phyloP scores from a whole-genome alignment of 2,888 invertebrate species.

The Folsomia candida region DNA sequence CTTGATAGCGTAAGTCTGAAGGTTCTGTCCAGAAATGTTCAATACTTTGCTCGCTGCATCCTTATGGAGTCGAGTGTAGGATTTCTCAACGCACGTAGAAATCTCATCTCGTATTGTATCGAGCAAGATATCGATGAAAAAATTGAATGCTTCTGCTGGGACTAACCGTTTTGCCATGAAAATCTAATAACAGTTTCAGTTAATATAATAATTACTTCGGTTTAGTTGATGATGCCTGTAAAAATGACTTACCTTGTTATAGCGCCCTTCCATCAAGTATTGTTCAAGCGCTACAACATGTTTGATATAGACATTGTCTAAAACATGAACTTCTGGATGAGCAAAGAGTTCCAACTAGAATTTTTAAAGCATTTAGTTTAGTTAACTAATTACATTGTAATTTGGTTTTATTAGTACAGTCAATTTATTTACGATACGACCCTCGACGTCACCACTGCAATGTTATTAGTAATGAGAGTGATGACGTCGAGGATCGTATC shows the following conservation, averaged over 20 bases:
- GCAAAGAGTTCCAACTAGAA: constrained; percentile 80
- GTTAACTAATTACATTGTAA: no score
- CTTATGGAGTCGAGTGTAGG: constrained; percentile 68
- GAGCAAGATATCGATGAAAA: constrained; percentile 93
- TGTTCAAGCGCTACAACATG: constrained; percentile 95
- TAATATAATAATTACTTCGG: neutral
- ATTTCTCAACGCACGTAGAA: constrained; percentile 93
- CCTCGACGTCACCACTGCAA: no score
- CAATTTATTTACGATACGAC: no score
- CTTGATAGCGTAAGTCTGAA: constrained; percentile 76
- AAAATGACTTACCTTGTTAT: constrained; percentile 73
- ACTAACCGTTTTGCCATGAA: constrained; percentile 92
- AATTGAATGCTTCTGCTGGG: constrained; percentile 90
- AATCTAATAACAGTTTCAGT: constrained; percentile 58
- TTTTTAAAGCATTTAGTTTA: no score
- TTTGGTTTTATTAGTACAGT: no score
- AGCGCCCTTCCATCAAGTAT: constrained; percentile 98
- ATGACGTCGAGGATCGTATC: no score
- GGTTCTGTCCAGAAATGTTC: constrained; percentile 74
- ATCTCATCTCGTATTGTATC: constrained; percentile 96
- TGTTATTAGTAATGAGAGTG: no score
- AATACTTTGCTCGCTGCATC: constrained; percentile 89
- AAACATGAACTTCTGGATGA: constrained; percentile 78
- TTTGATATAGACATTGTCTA: constrained; percentile 87
- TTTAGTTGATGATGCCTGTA: neutral